Evolutionary conservation across 23 tunicate genomes (phyloP).

Genomic region (Diplosoma virens): DNA sequence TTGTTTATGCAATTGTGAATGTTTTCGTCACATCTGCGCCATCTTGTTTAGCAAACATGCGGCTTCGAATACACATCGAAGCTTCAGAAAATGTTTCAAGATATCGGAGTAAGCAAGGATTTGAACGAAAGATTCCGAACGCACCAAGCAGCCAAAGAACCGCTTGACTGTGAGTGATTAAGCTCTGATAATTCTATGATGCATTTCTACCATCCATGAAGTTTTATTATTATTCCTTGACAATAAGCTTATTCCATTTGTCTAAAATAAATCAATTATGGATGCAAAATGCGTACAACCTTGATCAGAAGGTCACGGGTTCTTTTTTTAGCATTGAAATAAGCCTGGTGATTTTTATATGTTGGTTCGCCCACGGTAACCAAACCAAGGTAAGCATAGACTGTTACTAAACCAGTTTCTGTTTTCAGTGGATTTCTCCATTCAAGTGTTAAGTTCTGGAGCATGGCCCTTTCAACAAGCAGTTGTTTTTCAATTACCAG

Average conservation of each 20-base stretch:
- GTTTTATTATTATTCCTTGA: too few species aligned
- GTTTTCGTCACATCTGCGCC: neutral
- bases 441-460: slow-evolving; percentile 93
- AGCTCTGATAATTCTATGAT: too few species aligned
- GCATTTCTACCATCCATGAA: too few species aligned
- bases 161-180: slow-evolving; percentile 12
- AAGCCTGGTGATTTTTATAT: too few species aligned
- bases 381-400: too few species aligned
- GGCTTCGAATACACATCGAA: slow-evolving; percentile 99
- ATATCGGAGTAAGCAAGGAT: slow-evolving; percentile 87
- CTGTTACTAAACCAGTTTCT: neutral
- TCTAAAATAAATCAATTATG: too few species aligned
- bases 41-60: slow-evolving; percentile 74
- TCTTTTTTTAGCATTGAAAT: too few species aligned
- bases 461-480: slow-evolving; percentile 94
- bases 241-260: too few species aligned
- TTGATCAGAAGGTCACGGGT: too few species aligned
- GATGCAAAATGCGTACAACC: too few species aligned
- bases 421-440: slow-evolving; percentile 87
- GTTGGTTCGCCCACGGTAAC: too few species aligned
- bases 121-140: slow-evolving; percentile 78
- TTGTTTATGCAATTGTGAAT: neutral
- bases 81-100: slow-evolving; percentile 96
- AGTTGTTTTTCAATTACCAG: slow-evolving; percentile 69
- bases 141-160: slow-evolving; percentile 12